Conservation (phyloP, 2,797 vertebrate species). For the Glyptemys insculpta region DNA sequence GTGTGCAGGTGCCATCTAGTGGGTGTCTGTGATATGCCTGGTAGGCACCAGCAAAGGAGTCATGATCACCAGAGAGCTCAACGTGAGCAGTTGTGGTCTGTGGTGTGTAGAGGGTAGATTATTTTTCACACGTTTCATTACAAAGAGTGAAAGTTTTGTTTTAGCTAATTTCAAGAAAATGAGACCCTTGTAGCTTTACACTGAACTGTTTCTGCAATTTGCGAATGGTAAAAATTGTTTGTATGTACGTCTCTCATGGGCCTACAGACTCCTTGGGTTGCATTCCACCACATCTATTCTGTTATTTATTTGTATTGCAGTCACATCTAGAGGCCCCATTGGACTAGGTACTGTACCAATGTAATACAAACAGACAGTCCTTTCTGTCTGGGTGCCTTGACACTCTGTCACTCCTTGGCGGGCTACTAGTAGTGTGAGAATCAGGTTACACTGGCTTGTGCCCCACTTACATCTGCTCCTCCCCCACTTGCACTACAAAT, state of each 20-base stretch:
- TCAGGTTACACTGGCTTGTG: neutral
- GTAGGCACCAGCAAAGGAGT: neutral
- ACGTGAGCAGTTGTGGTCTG: neutral
- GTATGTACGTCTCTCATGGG: neutral
- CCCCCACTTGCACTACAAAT: neutral
- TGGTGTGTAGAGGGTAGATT: neutral
- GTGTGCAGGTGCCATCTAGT: slow-evolving; percentile 66
- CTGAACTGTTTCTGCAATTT: neutral
- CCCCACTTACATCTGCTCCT: neutral
- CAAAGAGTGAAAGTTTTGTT: neutral
- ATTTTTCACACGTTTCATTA: neutral
- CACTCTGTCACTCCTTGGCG: neutral
- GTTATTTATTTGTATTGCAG: neutral
- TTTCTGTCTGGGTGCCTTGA: neutral
- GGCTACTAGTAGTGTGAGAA: neutral
- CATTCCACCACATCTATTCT: neutral
- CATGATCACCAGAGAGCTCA: neutral
- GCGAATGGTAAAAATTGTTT: neutral
- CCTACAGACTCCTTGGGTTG: neutral
- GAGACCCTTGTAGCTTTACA: neutral
- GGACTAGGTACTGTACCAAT: neutral
- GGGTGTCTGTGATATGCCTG: neutral
- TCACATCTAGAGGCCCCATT: neutral
- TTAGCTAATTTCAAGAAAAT: neutral
- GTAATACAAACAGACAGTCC: neutral